phyloP scores from a whole-genome alignment of 2,888 invertebrate genomes.

The Acronicta leporina region DNA sequence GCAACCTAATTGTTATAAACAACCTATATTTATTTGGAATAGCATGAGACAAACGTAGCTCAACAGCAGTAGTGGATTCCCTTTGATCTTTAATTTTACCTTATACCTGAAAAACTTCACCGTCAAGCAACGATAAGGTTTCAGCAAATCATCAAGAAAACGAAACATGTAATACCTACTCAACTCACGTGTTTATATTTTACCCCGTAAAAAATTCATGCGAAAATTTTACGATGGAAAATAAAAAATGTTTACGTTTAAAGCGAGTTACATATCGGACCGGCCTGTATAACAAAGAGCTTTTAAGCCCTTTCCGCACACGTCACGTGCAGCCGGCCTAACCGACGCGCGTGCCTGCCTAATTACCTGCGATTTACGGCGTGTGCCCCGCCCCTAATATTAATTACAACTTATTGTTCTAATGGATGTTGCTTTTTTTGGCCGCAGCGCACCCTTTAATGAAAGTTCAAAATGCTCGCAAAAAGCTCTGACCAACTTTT shows the following conservation, averaged over 20 bases:
- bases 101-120: background rate
- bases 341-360: conserved; percentile 67
- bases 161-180: conserved; percentile 32
- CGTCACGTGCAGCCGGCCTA: conserved; percentile 71
- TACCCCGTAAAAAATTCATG: conserved; percentile 48
- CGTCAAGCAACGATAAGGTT: conserved; percentile 53
- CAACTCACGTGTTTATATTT: conserved; percentile 45
- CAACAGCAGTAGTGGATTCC: too few species aligned
- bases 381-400: conserved; percentile 69
- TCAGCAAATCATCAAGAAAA: conserved; percentile 43
- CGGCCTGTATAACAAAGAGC: conserved; percentile 68
- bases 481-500: conserved; percentile 51
- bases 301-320: conserved; percentile 73
- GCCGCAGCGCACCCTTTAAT: conserved; percentile 49
- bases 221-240: conserved; percentile 52
- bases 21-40: background rate
- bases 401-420: conserved; percentile 75
- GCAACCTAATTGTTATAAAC: conserved; percentile 25
- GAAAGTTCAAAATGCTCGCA: conserved; percentile 55
- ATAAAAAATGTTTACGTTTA: conserved; percentile 68
- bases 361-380: conserved; percentile 83
- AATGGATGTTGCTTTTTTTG: conserved; percentile 60
- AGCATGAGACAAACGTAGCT: too few species aligned
- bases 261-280: conserved; percentile 59
- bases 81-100: too few species aligned